These are phyloP conservation scores for Morinoia aosen DNA, from an alignment of 2,888 invertebrate genomes.

Conservation along the genomic window DNA sequence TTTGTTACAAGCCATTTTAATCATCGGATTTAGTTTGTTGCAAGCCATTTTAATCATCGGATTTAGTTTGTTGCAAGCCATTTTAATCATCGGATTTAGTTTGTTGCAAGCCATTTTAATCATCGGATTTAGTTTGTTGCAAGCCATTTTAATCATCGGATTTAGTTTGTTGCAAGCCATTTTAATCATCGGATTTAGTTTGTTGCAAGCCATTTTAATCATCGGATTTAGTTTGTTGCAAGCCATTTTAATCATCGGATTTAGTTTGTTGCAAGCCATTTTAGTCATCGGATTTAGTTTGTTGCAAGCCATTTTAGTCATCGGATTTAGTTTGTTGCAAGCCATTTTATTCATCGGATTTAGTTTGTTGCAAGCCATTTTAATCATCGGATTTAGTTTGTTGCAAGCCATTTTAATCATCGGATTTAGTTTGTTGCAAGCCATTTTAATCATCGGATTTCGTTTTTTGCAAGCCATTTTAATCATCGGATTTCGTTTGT, in stretches of 20 bases:
- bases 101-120: too few relatives aligned
- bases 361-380: too few relatives aligned
- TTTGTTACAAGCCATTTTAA: conserved; percentile 70
- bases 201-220: conserved; percentile 73
- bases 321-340: background rate
- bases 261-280: background rate
- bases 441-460: too few relatives aligned
- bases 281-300: conserved; percentile 84
- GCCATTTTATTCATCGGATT: conserved; percentile 78
- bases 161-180: too few relatives aligned
- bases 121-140: background rate
- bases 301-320: too few relatives aligned
- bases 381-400: background rate
- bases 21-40: conserved; percentile 86
- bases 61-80: background rate
- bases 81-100: conserved; percentile 82
- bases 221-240: conserved; percentile 86
- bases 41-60: too few relatives aligned
- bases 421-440: too few relatives aligned
- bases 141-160: conserved; percentile 76
- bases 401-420: conserved; percentile 75
- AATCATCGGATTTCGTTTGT: conserved; percentile 82
- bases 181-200: too few relatives aligned
- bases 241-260: too few relatives aligned
- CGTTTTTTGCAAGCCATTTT: conserved; percentile 66